Evolutionary conservation across 2,888 invertebrate species (phyloP), one percentile per base, ranked within the genome.

Genomic region (Lithosia quadra): DNA sequence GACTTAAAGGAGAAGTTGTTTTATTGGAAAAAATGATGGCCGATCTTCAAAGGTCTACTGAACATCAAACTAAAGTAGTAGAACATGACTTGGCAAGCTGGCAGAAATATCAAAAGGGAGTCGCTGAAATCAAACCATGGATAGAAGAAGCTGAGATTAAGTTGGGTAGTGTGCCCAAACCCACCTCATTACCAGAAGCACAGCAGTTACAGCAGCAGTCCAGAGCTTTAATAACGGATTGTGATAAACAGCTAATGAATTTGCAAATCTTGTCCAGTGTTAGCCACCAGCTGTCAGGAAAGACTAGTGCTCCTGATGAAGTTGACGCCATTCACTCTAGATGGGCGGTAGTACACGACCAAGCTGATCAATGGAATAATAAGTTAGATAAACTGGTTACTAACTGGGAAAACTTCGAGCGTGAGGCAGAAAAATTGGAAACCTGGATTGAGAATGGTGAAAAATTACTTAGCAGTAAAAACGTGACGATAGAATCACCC

Each of bases 71-170:
- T 15, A 96, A 96, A 80, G 96, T 97, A 3, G 97, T 98, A 0
- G 96, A 96, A 74, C 96, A 97, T 82, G 98, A 98, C 86, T 94
- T 98, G 61, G 96, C 96, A 53, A 97, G 97, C 76, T 98, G 98
- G 98, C 97, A 98, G 85, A 96, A 97, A 82, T 98, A 98, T 90
- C 98, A 98, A 90, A 95, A 96, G 59, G 97, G 96, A 67, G 95
- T 98, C 39, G 96, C 97, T 71, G 96, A 97, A 88, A 96, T 99
- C 64, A 97, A 97, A 87, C 98, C 98, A 0, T 98, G 98, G 97
- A 96, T 99, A 68, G 98, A 98, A 88, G 96, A 97, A 86, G 97
- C 98, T 22, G 99, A 99, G 93, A 91, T 97, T n/a, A 97, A 97
- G 92, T 96, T 98, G 34, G 96, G 96, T 22, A 95, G 95, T 73